phyloP scores from a whole-genome alignment of 2,888 invertebrate genomes.

The Cephonodes hylas region DNA sequence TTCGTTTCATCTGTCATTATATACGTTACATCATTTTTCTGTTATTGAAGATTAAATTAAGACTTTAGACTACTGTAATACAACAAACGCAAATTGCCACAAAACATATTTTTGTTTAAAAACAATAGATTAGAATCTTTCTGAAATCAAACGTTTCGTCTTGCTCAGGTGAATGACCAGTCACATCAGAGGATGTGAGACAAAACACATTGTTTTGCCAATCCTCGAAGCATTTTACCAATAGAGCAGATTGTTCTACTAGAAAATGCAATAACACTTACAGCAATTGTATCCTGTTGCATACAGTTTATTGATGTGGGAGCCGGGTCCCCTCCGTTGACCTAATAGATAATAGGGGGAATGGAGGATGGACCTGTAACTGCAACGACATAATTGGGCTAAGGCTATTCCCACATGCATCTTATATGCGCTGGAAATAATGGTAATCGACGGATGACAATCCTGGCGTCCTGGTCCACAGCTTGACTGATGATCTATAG shows the following conservation, averaged over 20 bases:
- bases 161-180: no score
- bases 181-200: no score
- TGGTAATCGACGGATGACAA: not conserved
- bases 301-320: not conserved
- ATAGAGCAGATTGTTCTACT: not conserved
- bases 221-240: no score
- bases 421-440: not conserved
- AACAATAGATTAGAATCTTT: no score
- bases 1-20: no score
- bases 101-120: no score
- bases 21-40: no score
- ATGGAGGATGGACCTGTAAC: conserved; percentile 3
- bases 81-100: no score
- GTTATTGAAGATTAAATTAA: no score
- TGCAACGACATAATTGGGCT: not conserved
- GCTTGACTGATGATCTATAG: not conserved
- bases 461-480: not conserved
- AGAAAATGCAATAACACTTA: not conserved
- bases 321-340: not conserved
- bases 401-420: conserved; percentile 1
- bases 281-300: not conserved
- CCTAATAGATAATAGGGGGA: conserved; percentile 1
- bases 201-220: no score
- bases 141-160: no score
- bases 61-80: no score